Evolutionary conservation across 2,888 invertebrate species (phyloP), one percentile per base, ranked within the genome.

Genomic region (Leuctra nigra): DNA sequence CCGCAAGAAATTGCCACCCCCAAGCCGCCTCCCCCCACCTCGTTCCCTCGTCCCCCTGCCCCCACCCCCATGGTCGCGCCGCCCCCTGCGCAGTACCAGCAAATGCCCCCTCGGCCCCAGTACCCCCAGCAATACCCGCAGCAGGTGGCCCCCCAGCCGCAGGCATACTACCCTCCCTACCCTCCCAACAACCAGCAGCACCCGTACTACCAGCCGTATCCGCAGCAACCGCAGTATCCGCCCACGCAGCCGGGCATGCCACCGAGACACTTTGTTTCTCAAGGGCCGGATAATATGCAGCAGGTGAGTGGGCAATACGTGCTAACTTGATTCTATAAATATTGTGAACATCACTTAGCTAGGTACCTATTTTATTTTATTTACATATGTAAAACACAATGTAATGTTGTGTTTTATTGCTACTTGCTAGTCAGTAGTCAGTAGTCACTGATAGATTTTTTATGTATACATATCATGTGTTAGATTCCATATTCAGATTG

Each of bases 81-180:
- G 73, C 74, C 39, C 25, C 63, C 63, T 59, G 41, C 48, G 16
- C 33, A 38, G 33, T 46, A 29, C 36, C 53, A 39, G 18, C 53
- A 55, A 18, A 53, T 14, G 25, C 67, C 64, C 13, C 64, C 66
- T 38, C 66, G 63, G 48, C 64, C 66, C 44, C 73, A 74, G 59
- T 77, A 77, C 63, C 69, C 72, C 11, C 59, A 70, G 4, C 75
- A 74, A 58, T 70, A 72, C 4, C 75, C 72, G 9, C 71, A 4
- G 46, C 46, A 16, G 69, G 54, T 64, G 67, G 35, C 67, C 68
- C 3, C 68, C 68, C 58, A 64, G 63, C 60, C 58, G 46, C 61
- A 61, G 29, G 25, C 59, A 3, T 60, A 60, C 47, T 58, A 60
- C 24, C 60, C 58, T 25, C 56, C 54, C 2, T 57, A 59, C 29